These are phyloP conservation scores for Ceratina australensis DNA, from an alignment of 1,140 invertebrate genomes.

Conservation along the genomic window DNA sequence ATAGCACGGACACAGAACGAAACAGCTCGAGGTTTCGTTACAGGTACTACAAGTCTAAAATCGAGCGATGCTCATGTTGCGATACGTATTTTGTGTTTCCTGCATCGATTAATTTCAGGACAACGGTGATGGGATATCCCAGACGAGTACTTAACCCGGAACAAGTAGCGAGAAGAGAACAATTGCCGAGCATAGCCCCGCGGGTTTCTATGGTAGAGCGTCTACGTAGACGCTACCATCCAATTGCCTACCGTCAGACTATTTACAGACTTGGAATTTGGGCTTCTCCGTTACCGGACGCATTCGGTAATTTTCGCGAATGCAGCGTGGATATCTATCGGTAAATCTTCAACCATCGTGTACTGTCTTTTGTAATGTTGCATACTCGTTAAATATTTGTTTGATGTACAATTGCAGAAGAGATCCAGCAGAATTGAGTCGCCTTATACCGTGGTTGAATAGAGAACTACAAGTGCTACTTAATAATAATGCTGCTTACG, in stretches of 20 bases:
- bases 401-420: slow-evolving; percentile 75
- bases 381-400: background rate
- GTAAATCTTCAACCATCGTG: slow-evolving; percentile 70
- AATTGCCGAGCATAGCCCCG: slow-evolving; percentile 58
- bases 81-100: background rate
- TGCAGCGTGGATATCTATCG: slow-evolving; percentile 88
- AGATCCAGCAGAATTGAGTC: slow-evolving; percentile 88
- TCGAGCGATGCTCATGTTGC: no score
- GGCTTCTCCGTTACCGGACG: slow-evolving; percentile 84
- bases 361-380: no score
- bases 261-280: slow-evolving; percentile 90
- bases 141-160: slow-evolving; percentile 64
- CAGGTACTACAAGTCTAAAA: slow-evolving; percentile 51
- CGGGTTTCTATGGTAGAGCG: slow-evolving; percentile 63
- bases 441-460: slow-evolving; percentile 93
- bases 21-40: slow-evolving; percentile 60
- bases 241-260: slow-evolving; percentile 82
- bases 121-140: slow-evolving; percentile 66
- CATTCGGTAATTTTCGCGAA: slow-evolving; percentile 85
- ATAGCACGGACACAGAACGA: slow-evolving; percentile 33
- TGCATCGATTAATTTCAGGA: slow-evolving; percentile 55
- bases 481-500: slow-evolving; percentile 81
- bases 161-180: slow-evolving; percentile 66
- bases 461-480: slow-evolving; percentile 89
- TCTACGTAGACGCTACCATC: slow-evolving; percentile 59